Conservation (phyloP, 2,888 invertebrate genomes). For the Lasius fuliginosus region DNA sequence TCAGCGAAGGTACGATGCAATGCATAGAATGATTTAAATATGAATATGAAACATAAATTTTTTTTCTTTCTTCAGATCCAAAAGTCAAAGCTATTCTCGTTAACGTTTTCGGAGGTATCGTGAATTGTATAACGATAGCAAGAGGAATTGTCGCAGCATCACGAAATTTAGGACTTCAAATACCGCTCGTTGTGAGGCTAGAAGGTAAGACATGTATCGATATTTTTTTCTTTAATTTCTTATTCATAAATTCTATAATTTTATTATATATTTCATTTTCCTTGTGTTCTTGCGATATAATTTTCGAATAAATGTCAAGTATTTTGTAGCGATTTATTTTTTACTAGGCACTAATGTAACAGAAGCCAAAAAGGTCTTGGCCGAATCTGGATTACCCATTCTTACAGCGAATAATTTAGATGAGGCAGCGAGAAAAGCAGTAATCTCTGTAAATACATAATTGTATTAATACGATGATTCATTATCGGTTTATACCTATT, state of each 20-base stretch:
- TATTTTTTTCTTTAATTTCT: neutral
- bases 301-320: slow-evolving; percentile 49
- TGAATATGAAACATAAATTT: slow-evolving; percentile 1
- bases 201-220: slow-evolving; percentile 90
- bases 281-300: neutral
- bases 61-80: slow-evolving; percentile 88
- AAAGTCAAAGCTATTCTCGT: slow-evolving; percentile 98
- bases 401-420: slow-evolving; percentile 95
- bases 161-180: slow-evolving; percentile 91
- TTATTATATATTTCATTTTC: neutral
- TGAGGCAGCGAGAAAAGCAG: slow-evolving; percentile 96
- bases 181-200: slow-evolving; percentile 97
- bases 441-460: slow-evolving; percentile 84
- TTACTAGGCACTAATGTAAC: slow-evolving; percentile 92
- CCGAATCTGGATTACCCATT: slow-evolving; percentile 94
- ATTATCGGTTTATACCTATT: neutral
- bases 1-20: slow-evolving; percentile 89
- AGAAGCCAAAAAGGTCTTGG: slow-evolving; percentile 93
- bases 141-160: slow-evolving; percentile 97
- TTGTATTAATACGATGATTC: neutral
- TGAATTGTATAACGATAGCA: slow-evolving; percentile 99
- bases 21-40: neutral
- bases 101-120: slow-evolving; percentile 99
- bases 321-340: slow-evolving; percentile 52
- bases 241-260: slow-evolving; percentile 4